Percentiles rank a stretch among this genome's conserved stretches.
These are phyloP conservation scores for Timandra comae DNA, from an alignment of 2,888 invertebrate genomes.

Conservation along the genomic window DNA sequence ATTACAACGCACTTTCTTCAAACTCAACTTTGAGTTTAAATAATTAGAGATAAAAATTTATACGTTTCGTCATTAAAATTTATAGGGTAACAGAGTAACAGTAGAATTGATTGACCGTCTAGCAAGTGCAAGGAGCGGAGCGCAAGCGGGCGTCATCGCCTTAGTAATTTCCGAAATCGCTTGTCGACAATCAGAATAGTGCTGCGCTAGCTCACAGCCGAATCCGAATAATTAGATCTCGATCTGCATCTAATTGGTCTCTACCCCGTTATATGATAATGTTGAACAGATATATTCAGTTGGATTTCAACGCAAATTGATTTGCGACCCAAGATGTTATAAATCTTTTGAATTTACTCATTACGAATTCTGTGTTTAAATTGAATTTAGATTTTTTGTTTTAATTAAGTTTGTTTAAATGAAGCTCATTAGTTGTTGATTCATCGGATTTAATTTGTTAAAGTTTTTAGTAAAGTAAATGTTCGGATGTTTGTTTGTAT, in stretches of 20 bases:
- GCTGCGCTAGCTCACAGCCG: constrained; percentile 50
- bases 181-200: constrained; percentile 70
- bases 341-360: too few species aligned
- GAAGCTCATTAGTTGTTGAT: too few species aligned
- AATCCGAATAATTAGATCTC: constrained; percentile 69
- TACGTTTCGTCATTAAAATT: constrained; percentile 34
- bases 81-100: constrained; percentile 40
- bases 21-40: constrained; percentile 12
- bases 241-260: constrained; percentile 64
- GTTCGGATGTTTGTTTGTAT: too few species aligned
- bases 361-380: too few species aligned
- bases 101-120: constrained; percentile 50
- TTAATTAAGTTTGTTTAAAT: too few species aligned
- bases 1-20: constrained; percentile 14
- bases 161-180: constrained; percentile 76
- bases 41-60: constrained; percentile 13
- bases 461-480: too few species aligned
- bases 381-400: too few species aligned
- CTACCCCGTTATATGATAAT: constrained; percentile 38
- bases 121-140: constrained; percentile 45
- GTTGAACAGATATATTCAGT: constrained; percentile 19
- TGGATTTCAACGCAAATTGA: constrained; percentile 1
- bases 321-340: too few species aligned
- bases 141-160: constrained; percentile 45
- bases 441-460: too few species aligned